Base-by-base conservation (phyloP, 2,888 invertebrate genomes). In the Thalpophila matura region DNA sequence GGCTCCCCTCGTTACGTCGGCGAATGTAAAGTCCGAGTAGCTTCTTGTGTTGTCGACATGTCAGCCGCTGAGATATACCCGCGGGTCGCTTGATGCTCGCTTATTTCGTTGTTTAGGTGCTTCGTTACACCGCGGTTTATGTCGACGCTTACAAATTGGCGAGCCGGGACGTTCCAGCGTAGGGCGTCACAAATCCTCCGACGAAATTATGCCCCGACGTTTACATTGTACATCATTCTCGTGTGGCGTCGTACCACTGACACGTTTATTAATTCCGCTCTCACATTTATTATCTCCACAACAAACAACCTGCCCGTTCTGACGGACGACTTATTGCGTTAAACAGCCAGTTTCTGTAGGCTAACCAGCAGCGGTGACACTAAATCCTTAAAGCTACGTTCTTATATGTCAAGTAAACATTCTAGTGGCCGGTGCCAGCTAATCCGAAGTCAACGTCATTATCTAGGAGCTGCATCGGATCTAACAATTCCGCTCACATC, bases 1-100 rank as follows among this genome's bases (percentile, higher is more conserved):
- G 90, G 92, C 92, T 90, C 85, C 90, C 87, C 91, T 95, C 94
- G 94, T 95, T 94, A 95, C 91, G 93, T 91, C 93, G 92, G 93
- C 91, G 89, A 91, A 91, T 93, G 92, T 91, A 93, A 92, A 94
- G 93, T 92, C 89, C 89, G 87, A 86, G 86, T 85, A 83, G 89
- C 89, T 89, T 86, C 90, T 89, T 89, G 91, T 90, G 89, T 89
- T 91, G 91, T 91, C 91, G 85, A 88, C 88, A 87, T 91, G 94
- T 93, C 94, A 91, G 83, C 83, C 83, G 84, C 82, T 90, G 91
- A 93, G 90, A 92, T 92, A 94, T 89, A 90, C 86, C 86, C 88
- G 89, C 85, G 81, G 84, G 80, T 70, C 79, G 84, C 84, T 74
- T 89, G 91, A 90, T 89, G 74, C 82, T 74, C 79, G 81, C 79